A percentile compares a stretch with the other conserved stretches of the same genome.
Evolutionary conservation across 2,797 vertebrate species (phyloP).

Genomic region (Gadopsis bispinosus): DNA sequence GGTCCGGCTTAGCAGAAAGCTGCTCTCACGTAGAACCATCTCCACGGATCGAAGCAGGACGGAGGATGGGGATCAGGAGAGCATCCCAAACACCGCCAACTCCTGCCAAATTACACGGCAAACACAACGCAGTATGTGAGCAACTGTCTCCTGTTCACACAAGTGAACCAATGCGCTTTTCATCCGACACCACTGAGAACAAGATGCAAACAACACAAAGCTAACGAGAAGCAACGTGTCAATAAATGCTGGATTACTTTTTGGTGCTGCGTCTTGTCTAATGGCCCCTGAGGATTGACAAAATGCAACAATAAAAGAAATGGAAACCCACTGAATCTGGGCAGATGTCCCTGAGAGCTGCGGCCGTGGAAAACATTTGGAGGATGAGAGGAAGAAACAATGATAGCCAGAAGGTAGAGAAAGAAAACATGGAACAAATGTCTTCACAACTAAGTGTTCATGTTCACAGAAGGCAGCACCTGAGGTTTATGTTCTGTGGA

Average conservation of each 20-base stretch:
- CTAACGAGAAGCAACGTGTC: neutral
- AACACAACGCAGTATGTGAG: conserved; percentile 10
- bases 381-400: conserved; percentile 58
- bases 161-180: conserved; percentile 17
- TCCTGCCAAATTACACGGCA: conserved; percentile 20
- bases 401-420: conserved; percentile 48
- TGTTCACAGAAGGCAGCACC: conserved; percentile 28
- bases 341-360: conserved; percentile 69
- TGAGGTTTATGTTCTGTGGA: conserved; percentile 11
- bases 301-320: conserved; percentile 45
- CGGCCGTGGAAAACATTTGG: conserved; percentile 60
- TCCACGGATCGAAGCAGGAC: conserved; percentile 27
- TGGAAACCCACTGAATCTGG: conserved; percentile 36
- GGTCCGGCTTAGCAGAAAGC: conserved; percentile 36
- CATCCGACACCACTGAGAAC: conserved; percentile 15
- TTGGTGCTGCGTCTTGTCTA: neutral
- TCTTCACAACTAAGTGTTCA: conserved; percentile 39
- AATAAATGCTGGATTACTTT: conserved; percentile 20
- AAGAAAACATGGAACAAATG: conserved; percentile 46
- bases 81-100: conserved; percentile 40
- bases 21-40: conserved; percentile 26
- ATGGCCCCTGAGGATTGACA: conserved; percentile 6
- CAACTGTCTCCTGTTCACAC: conserved; percentile 23
- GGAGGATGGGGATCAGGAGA: conserved; percentile 42
- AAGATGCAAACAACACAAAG: conserved; percentile 13